Base-by-base conservation (phyloP, 2,113 vertebrate genomes). In the Thinocorus orbignyianus region DNA sequence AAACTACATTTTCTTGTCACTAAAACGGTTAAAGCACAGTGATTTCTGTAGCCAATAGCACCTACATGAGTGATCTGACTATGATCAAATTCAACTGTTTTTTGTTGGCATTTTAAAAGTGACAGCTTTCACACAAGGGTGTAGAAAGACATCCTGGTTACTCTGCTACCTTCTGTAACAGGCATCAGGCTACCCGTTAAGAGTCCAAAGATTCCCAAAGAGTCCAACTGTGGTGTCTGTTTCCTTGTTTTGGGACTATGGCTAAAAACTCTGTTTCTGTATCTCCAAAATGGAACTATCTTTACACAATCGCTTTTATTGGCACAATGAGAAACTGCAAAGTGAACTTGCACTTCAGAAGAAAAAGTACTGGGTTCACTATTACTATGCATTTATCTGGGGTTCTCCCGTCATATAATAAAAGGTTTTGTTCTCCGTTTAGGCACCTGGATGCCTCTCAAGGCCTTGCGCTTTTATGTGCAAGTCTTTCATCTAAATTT, bases 401-500 rank as follows among this genome's bases (percentile, higher is more conserved):
- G 41, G 41, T 69, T 83, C 76, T 91, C 61, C 55, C 37, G 35
- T 35, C 39, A 87, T 46, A 76, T 31, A 88, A 88, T 11, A 91
- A 69, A 81, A 81, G 70, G 9, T 84, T 95, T 88, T 95, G 61
- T 96, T 93, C 90, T 92, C 91, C 17, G 42, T 78, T 91, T 87
- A 85, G 73, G 61, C 76, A 94, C 85, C 57, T 83, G 46, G 55
- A 92, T 86, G n/a, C 8, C 17, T 95, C 76, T 71, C 28, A 30
- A 54, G 28, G 17, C 52, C 52, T 30, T 30, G 52, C 28, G 88
- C 94, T 97, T 93, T 94, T 69, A 95, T 87, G 87, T 84, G 55
- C 17, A 76, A 70, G 54, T 44, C 87, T 94, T 94, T 96, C 4
- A 93, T 97, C 89, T 90, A 93, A 90, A 91, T 95, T 93, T 92